Percentiles rank a stretch among this genome's conserved stretches.
phyloP scores from a whole-genome alignment of 2,888 invertebrate species.

The Calliphora vomitoria region DNA sequence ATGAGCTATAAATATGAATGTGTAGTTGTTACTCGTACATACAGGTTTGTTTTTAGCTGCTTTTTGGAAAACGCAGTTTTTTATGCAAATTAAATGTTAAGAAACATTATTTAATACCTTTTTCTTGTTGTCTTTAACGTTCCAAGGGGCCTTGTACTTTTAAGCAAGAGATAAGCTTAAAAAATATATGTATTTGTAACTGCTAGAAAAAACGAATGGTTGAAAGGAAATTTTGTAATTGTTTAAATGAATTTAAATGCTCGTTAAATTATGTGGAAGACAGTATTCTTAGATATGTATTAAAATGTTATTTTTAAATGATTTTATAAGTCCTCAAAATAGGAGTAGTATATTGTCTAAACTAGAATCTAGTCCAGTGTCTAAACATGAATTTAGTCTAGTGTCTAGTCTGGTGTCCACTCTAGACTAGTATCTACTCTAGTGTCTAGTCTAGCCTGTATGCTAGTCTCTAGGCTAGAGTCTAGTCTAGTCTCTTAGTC shows the following conservation, averaged over 20 bases:
- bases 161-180: slow-evolving; percentile 29
- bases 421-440: neutral
- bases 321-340: no score
- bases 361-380: neutral
- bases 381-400: no score
- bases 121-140: neutral
- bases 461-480: neutral
- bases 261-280: no score
- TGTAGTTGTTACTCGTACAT: slow-evolving; percentile 27
- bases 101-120: slow-evolving; percentile 62
- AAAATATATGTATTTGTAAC: neutral
- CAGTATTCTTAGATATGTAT: no score
- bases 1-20: slow-evolving; percentile 72
- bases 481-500: no score
- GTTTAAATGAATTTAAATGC: neutral
- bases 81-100: slow-evolving; percentile 76
- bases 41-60: neutral
- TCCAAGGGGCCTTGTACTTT: neutral
- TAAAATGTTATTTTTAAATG: no score
- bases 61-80: slow-evolving; percentile 69
- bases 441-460: neutral
- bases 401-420: neutral
- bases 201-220: neutral
- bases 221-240: neutral
- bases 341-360: neutral